Percentiles rank a stretch among this genome's conserved stretches.
Conservation (phyloP, 2,113 vertebrate genomes). For the Pseudorhombus dupliciocellatus region DNA sequence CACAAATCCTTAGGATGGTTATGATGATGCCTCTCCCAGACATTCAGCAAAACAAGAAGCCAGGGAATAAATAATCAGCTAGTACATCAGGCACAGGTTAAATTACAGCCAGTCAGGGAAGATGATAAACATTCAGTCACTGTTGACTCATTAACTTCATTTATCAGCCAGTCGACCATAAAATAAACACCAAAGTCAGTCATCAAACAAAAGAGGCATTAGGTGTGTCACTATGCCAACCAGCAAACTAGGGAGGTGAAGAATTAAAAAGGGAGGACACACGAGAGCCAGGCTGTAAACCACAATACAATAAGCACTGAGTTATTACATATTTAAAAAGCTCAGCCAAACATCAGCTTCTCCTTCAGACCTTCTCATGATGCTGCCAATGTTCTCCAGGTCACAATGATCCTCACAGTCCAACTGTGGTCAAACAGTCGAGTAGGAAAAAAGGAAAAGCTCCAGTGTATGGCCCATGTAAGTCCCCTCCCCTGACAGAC, state of each 20-base stretch:
- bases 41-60: constrained; percentile 4
- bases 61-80: not conserved
- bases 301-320: not conserved
- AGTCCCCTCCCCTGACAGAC: constrained; percentile 10
- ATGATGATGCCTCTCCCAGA: constrained; percentile 40
- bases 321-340: not conserved
- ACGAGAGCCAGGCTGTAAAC: not conserved
- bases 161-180: constrained; percentile 3
- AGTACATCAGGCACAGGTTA: not conserved
- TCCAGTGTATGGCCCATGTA: not conserved
- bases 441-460: not conserved
- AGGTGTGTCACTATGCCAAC: not conserved
- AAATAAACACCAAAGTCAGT: constrained; percentile 9
- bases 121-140: not conserved
- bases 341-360: not conserved
- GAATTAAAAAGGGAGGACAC: not conserved
- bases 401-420: constrained; percentile 20
- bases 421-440: not conserved
- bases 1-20: constrained; percentile 9
- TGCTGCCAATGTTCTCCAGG: not conserved
- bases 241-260: not conserved
- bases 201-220: constrained; percentile 16
- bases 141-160: not conserved
- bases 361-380: not conserved
- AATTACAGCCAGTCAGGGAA: not conserved